These are phyloP conservation scores for Pteromalus puparum DNA, from an alignment of 1,140 invertebrate species.

Conservation along the genomic window DNA sequence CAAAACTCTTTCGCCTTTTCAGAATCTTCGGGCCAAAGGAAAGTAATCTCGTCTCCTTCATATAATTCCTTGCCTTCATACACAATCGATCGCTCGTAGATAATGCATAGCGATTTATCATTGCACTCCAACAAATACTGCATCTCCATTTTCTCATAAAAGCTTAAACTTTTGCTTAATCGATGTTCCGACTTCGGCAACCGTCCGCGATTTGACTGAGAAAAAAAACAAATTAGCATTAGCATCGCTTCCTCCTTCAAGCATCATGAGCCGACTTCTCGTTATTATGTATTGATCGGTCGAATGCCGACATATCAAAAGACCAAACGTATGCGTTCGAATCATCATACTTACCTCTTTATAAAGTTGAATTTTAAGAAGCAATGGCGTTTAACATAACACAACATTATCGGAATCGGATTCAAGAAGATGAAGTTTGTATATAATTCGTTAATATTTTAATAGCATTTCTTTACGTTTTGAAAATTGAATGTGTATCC, in stretches of 20 bases:
- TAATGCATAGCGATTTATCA: neutral
- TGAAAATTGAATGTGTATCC: neutral
- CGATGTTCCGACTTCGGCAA: neutral
- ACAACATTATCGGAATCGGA: neutral
- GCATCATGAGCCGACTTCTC: too few species aligned
- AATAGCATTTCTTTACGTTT: neutral
- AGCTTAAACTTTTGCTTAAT: neutral
- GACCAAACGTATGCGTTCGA: neutral
- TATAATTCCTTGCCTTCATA: neutral
- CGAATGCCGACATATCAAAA: neutral
- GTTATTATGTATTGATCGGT: neutral
- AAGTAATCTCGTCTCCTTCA: neutral
- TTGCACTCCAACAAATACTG: neutral
- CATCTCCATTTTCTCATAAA: neutral
- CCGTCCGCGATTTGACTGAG: neutral
- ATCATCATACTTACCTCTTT: neutral
- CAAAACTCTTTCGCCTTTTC: neutral
- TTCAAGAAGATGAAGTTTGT: neutral
- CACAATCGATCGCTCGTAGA: conserved; percentile 8
- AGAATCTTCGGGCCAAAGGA: conserved; percentile 6
- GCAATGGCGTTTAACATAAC: neutral
- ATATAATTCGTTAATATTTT: neutral
- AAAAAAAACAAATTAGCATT: neutral
- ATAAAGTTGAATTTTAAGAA: neutral
- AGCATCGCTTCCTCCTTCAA: neutral